Evolutionary conservation across 2,888 invertebrate species (phyloP), one percentile per base, ranked within the genome.

Genomic region (Rhamphomyia laevipes): DNA sequence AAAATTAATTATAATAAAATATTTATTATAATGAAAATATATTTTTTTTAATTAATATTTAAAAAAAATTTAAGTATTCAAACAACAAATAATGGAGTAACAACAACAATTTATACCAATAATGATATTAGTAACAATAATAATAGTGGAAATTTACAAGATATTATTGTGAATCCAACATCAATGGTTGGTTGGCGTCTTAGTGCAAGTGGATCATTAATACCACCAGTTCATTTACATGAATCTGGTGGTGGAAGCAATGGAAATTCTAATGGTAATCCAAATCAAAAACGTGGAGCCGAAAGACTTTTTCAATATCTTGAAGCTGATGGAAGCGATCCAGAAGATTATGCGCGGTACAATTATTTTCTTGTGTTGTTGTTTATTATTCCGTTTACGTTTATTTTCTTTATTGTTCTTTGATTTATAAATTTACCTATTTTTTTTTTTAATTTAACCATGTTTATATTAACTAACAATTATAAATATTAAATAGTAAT

Each of bases 251-350:
- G 51, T 45, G 48, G 51, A 43, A 52, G 55, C 58, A 57, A 52
- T 57, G 48, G 57, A 54, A 62, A 68, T 48, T 64, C 67, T 51
- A 65, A 65, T 57, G 61, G 65, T 48, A 60, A 64, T 54, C 66
- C 65, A 43, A 65, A 63, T 57, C 69, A 65, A 60, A 71, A 73
- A 61, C 77, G 77, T 56, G 82, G 82, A 55, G 82, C 82, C 49
- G 81, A 81, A 57, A 73, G 82, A 51, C 74, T 83, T 48, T 83
- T 83, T 72, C 82, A 78, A 61, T 84, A 80, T 74, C 76, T 82
- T 74, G 84, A 81, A 71, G 84, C 84, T 54, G 79, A 83, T 72
- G 81, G 81, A 59, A 82, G 82, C 49, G 82, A 79, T 63, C 75
- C 75, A 62, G 73, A 74, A 62, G 71, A 71, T 61, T 71, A 71